Evolutionary conservation across 2,888 invertebrate species (phyloP), one percentile per base, ranked within the genome.

Genomic region (Microplitis deprimator): DNA sequence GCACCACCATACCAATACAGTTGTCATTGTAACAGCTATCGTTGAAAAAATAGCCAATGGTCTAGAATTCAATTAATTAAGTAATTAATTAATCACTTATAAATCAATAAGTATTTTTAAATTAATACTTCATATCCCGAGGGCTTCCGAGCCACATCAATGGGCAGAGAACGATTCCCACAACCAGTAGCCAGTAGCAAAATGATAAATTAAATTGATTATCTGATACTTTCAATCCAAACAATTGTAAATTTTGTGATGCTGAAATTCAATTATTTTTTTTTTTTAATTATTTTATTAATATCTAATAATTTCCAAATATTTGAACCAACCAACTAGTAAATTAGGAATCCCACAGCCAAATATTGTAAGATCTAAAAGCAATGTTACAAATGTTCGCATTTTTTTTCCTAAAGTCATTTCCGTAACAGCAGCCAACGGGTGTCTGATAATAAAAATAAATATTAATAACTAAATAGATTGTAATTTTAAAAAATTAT

Each of bases 71-170:
- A 72, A 79, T 39, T 38, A 38, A 38, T 72, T 59, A 71, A 77
- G 75, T 67, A 62, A 75, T 68, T 39, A 29, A 29, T 20, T 59
- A 64, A 17, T 77, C 64, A 13, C 38, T 69, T 75, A 39, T 75
- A 61, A 41, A 13, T 60, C 39, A 8, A 40, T 64, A 29, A 3
- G 40, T 17, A 13, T 40, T 1, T 69, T 69, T 39, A 74, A 77
- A 71, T 70, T 40, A 73, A 10, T 90, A 96, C 97, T 96, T 96
- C 95, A 97, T 96, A 86, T 97, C 96, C 88, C 96, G 96, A 0
- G 97, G 97, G 79, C 96, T 96, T 70, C 96, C 97, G 6, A 97
- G 92, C 96, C 96, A 97, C 92, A 96, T 93, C 73, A 96, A 89
- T 0, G 97, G 97, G 81, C 95, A 95, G 29, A 97, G 91, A 73